A percentile compares a stretch with the other conserved stretches of the same genome.
phyloP scores from a whole-genome alignment of 2,888 invertebrate species.

The Spatulosminthurus flaviceps region DNA sequence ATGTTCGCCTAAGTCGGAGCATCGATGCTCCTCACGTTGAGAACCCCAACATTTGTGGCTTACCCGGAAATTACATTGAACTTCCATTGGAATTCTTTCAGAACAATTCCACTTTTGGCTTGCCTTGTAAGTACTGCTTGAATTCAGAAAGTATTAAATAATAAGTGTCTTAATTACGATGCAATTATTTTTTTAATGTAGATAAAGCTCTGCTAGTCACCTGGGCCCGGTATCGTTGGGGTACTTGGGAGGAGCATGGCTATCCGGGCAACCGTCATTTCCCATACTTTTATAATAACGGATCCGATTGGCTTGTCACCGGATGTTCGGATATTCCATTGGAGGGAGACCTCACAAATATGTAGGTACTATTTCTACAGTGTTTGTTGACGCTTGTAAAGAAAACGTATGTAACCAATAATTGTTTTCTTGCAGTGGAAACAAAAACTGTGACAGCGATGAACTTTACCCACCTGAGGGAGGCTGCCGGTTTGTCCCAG shows the following conservation, averaged over 20 bases:
- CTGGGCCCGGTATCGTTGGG: conserved; percentile 59
- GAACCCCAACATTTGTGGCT: conserved; percentile 58
- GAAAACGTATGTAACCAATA: no score
- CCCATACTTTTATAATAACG: conserved; percentile 55
- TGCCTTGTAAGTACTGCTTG: conserved; percentile 1
- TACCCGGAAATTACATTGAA: conserved; percentile 56
- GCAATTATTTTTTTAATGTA: no score
- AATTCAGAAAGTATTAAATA: no score
- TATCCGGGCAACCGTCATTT: conserved; percentile 53
- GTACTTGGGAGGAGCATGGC: conserved; percentile 61
- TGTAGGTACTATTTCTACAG: no score
- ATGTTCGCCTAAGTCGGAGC: conserved; percentile 53
- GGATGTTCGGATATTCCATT: conserved; percentile 43
- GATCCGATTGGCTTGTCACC: conserved; percentile 44
- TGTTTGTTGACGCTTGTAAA: no score
- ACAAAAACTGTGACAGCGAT: not conserved
- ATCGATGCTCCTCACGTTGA: conserved; percentile 52
- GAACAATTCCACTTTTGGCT: conserved; percentile 4
- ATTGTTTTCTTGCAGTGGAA: not conserved
- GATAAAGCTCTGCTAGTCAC: not conserved
- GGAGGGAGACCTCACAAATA: not conserved
- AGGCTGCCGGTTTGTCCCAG: conserved; percentile 26
- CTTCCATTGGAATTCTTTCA: conserved; percentile 56
- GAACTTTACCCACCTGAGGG: not conserved
- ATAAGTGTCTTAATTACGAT: no score